Evolutionary conservation across 1,140 invertebrate genomes (phyloP).

Genomic region (Pectinophora gossypiella): DNA sequence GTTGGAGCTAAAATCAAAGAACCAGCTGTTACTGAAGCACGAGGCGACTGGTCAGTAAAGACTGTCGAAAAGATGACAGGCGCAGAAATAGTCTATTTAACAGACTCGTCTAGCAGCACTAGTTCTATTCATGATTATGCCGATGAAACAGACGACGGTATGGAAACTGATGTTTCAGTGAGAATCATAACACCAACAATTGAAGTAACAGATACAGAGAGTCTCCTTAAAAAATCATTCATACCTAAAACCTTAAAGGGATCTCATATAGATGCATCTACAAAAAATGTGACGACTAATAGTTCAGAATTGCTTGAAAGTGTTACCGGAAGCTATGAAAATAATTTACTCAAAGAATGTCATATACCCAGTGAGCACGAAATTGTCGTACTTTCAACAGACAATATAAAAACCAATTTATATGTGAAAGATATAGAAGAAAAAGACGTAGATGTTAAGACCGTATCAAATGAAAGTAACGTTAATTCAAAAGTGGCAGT

Average conservation of each 20-base stretch:
- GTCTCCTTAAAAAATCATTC: constrained; percentile 51
- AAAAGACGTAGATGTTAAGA: constrained; percentile 6
- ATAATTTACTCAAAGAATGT: too few relatives aligned
- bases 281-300: constrained; percentile 1
- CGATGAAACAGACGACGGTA: constrained; percentile 49
- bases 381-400: constrained; percentile 54
- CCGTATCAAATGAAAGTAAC: constrained; percentile 3
- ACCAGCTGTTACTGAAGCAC: constrained; percentile 63
- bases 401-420: constrained; percentile 55
- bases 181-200: constrained; percentile 70
- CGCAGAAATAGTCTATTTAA: constrained; percentile 70
- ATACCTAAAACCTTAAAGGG: constrained; percentile 7
- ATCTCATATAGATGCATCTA: background rate
- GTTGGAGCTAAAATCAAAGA: constrained; percentile 69
- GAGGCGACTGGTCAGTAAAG: constrained; percentile 63
- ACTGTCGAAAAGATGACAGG: constrained; percentile 62
- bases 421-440: constrained; percentile 53
- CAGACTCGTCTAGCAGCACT: constrained; percentile 70
- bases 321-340: too few relatives aligned
- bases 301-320: too few relatives aligned
- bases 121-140: constrained; percentile 64
- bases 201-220: constrained; percentile 64
- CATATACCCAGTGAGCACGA: constrained; percentile 31
- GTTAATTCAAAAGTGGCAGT: constrained; percentile 1
- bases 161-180: constrained; percentile 58